Evolutionary conservation across 2,113 vertebrate genomes (phyloP), one percentile per base, ranked within the genome.

Genomic region (Himantopus leucocephalus): DNA sequence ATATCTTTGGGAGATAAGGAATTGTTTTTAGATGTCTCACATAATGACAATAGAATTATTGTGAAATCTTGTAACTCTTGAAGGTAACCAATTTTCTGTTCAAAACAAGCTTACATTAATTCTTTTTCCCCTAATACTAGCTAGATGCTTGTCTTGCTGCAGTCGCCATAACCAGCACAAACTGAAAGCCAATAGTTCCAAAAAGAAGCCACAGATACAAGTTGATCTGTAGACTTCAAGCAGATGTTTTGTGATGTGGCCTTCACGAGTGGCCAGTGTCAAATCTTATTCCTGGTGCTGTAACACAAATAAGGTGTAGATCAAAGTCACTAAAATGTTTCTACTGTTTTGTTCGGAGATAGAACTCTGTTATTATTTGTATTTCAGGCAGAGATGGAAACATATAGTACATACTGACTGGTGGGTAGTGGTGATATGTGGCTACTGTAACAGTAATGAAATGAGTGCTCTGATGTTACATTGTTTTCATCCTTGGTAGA

Each of bases 371-470:
- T 67, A 9, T 47, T 59, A 11, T 23, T 26, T 47, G 41, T 45
- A 84, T 24, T 26, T 55, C 19, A 76, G 23, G 47, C 58, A 56
- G 58, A 52, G 37, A 14, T 67, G 37, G n/a, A 53, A 68, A 59
- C 30, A 13, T 5, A 3, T 6, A 18, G 21, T 26, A 24, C 0
- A 0, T 50, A 14, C 37, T 9, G 32, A 23, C 35, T 58, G 39
- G n/a, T 71, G 39, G 12, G 11, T 52, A 68, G 32, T 30, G 41
- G 23, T 22, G 35, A 12, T 32, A 19, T 0, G 0, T 23, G 37
- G 13, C 37, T 72, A 30, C 18, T 1, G 0, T 4, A 32, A n/a
- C 17, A 22, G 24, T 21, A 39, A 26, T 41, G 27, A 34, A 60
- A 30, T 18, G 39, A 14, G 34, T 2, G 4, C 8, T 79, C 18